Conservation (phyloP, 2,888 invertebrate genomes). For the Micoletzkya japonica region DNA sequence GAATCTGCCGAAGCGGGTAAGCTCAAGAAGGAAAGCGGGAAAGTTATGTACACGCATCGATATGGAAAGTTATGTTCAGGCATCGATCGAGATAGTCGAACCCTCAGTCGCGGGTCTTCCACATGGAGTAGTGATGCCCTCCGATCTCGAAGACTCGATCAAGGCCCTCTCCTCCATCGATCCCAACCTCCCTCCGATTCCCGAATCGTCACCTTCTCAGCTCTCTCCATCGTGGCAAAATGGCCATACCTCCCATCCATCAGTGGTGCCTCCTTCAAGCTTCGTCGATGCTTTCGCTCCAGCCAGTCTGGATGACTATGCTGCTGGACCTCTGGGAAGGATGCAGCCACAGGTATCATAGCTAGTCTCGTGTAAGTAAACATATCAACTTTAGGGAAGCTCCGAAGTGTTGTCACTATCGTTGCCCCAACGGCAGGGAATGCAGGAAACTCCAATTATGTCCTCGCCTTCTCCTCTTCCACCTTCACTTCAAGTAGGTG, state of each 20-base stretch:
- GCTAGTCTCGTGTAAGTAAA: too few species aligned
- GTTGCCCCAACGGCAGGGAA: neutral
- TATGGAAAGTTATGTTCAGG: neutral
- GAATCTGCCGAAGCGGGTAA: neutral
- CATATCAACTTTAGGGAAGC: too few species aligned
- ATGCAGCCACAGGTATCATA: neutral
- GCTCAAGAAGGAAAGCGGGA: neutral
- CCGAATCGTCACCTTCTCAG: neutral
- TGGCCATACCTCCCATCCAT: too few species aligned
- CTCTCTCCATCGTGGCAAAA: too few species aligned
- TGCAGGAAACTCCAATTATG: slow-evolving; percentile 4
- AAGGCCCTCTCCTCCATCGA: slow-evolving; percentile 1
- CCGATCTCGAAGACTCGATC: slow-evolving; percentile 18
- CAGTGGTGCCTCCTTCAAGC: too few species aligned
- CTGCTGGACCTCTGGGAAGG: neutral
- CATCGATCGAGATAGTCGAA: slow-evolving; percentile 12
- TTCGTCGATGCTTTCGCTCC: neutral
- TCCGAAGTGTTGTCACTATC: too few species aligned
- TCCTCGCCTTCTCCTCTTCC: neutral
- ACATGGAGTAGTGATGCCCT: slow-evolving; percentile 5
- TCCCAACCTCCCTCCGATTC: neutral
- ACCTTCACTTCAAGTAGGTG: too few species aligned
- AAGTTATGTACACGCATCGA: neutral
- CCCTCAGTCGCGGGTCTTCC: slow-evolving; percentile 2
- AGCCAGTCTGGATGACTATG: neutral